Evolutionary conservation across 2,797 vertebrate species (phyloP).

Genomic region (Pogoniulus pusillus): DNA sequence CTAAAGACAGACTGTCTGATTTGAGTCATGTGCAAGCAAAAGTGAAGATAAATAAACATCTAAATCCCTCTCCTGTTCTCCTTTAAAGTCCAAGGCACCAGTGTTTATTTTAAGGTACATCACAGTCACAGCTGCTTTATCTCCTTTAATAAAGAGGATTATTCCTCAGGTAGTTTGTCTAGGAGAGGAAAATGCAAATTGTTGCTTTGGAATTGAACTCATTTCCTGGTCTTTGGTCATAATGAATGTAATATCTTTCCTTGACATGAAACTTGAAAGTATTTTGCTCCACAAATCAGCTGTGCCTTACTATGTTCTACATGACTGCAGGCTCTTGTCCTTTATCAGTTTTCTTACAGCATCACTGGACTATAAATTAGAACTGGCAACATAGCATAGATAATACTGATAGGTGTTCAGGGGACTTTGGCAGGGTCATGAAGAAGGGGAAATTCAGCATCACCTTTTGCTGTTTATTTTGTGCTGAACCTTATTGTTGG

Average conservation of each 20-base stretch:
- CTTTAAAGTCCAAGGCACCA: not conserved
- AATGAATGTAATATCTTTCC: not conserved
- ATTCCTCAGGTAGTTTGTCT: slow-evolving; percentile 16
- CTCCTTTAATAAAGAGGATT: not conserved
- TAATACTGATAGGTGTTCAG: not conserved
- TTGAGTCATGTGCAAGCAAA: not conserved
- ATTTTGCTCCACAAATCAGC: not conserved
- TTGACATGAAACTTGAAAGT: not conserved
- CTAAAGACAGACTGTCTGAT: not conserved
- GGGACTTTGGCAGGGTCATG: not conserved
- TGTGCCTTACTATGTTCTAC: not conserved
- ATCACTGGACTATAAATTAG: not conserved
- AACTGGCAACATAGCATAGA: not conserved
- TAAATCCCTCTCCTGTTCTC: not conserved
- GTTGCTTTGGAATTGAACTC: slow-evolving; percentile 23
- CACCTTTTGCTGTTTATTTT: not conserved
- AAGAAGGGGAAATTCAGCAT: not conserved
- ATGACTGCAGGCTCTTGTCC: not conserved
- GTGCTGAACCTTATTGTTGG: not conserved
- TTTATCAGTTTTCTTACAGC: not conserved
- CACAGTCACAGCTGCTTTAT: not conserved
- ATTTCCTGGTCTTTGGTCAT: slow-evolving; percentile 51
- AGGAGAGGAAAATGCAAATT: slow-evolving; percentile 42
- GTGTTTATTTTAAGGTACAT: not conserved
- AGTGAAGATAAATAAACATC: not conserved